phyloP scores from a whole-genome alignment of 2,888 invertebrate genomes.

The Steinernema hermaphroditum region DNA sequence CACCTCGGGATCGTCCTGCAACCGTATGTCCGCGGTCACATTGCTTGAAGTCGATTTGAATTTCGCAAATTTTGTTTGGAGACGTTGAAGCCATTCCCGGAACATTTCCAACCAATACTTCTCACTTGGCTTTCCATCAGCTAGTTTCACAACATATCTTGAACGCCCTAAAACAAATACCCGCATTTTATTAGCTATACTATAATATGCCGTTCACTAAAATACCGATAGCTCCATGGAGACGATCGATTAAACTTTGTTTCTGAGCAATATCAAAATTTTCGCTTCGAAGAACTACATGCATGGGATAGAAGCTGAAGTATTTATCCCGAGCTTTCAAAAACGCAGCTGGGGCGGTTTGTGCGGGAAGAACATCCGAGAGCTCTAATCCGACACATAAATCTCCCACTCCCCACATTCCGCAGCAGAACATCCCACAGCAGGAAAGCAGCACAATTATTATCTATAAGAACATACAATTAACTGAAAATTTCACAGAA shows the following conservation, averaged over 20 bases:
- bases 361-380: constrained; percentile 77
- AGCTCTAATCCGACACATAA: constrained; percentile 80
- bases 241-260: constrained; percentile 69
- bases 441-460: constrained; percentile 71
- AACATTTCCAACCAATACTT: constrained; percentile 92
- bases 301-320: constrained; percentile 95
- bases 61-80: constrained; percentile 54
- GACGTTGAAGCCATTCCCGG: constrained; percentile 82
- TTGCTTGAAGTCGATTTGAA: constrained; percentile 35
- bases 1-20: constrained; percentile 71
- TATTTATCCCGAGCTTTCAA: constrained; percentile 86
- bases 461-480: constrained; percentile 63
- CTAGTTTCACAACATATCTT: constrained; percentile 60
- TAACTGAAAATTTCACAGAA: not conserved
- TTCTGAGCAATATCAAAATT: constrained; percentile 84
- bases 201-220: too few relatives aligned
- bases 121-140: constrained; percentile 76
- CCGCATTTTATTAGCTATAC: too few relatives aligned
- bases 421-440: constrained; percentile 70
- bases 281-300: constrained; percentile 83
- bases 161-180: constrained; percentile 55
- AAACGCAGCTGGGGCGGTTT: constrained; percentile 91
- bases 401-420: constrained; percentile 76
- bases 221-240: constrained; percentile 59
- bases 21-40: constrained; percentile 37